phyloP scores from a whole-genome alignment of 1,140 invertebrate genomes.

The Diploscapter pachys region DNA sequence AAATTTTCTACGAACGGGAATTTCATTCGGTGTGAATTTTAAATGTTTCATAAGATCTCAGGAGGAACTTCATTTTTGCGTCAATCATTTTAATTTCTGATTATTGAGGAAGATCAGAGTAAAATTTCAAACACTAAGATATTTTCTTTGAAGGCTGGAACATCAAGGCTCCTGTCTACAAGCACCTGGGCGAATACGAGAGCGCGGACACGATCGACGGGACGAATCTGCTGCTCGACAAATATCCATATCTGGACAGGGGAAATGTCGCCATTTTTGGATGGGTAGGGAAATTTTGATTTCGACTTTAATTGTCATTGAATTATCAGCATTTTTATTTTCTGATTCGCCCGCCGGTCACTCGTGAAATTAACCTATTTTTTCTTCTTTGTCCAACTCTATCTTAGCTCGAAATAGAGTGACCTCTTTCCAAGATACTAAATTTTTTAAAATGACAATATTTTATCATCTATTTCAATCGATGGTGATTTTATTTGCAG shows the following conservation, averaged over 20 bases:
- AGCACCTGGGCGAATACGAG: conserved; percentile 18
- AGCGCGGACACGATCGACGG: conserved; percentile 19
- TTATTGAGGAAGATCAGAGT: background rate
- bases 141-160: conserved; percentile 23
- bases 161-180: conserved; percentile 23
- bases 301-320: background rate
- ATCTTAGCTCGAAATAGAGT: too few species aligned
- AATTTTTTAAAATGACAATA: background rate
- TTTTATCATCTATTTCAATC: background rate
- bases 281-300: conserved; percentile 32
- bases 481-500: conserved; percentile 5
- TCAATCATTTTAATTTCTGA: too few species aligned
- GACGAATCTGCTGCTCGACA: conserved; percentile 36
- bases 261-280: conserved; percentile 55
- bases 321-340: too few species aligned
- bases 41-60: too few species aligned
- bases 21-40: too few species aligned
- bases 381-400: too few species aligned
- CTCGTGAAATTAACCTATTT: too few species aligned
- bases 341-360: too few species aligned
- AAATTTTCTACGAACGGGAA: background rate
- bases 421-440: too few species aligned
- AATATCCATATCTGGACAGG: conserved; percentile 45
- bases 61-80: too few species aligned
- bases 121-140: background rate